Evolutionary conservation across 2,888 invertebrate genomes (phyloP), one percentile per base, ranked within the genome.

Genomic region (Euspilapteryx auroguttella): DNA sequence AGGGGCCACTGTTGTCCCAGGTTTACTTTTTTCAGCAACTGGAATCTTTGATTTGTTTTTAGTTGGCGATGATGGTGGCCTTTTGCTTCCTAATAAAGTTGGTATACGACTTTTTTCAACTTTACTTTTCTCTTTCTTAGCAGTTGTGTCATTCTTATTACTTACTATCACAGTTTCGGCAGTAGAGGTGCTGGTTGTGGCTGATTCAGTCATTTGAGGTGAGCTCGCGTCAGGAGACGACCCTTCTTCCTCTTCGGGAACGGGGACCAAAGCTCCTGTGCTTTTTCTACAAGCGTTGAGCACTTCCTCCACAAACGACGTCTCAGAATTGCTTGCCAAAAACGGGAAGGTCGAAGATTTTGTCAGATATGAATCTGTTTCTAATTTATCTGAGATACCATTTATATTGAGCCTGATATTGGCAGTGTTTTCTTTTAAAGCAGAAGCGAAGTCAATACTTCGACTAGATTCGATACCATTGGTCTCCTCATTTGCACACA

Each of bases 121-220:
- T 43, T 69, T 73, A 37, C 47, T 48, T 47, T 53, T 65, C 34
- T 69, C 68, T 38, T 54, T 58, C 34, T 50, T 59, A 32, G 43
- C 14, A 4, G 28, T 37, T 24, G 44, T 51, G 31, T 71, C 71
- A 49, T 56, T 62, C 55, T 69, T 78, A 68, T 71, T 81, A 62
- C 80, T 81, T 64, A 84, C 78, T 55, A 84, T 82, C 53, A 85
- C 79, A 47, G 85, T 85, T 62, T 85, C 86, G 35, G 85, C 83
- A 33, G 86, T 86, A 43, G 85, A 85, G 32, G 81, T 79, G 55
- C 81, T 82, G 32, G 83, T 82, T 36, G 83, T 82, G 46, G 81
- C 69, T 9, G 82, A 82, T 61, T 82, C 82, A 54, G 80, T 81
- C 68, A 81, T 79, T 55, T 80, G 81, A 26, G 80, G 80, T 4